These are phyloP conservation scores for Syrmaticus mikado DNA, from an alignment of 2,113 vertebrate genomes.

Conservation along the genomic window DNA sequence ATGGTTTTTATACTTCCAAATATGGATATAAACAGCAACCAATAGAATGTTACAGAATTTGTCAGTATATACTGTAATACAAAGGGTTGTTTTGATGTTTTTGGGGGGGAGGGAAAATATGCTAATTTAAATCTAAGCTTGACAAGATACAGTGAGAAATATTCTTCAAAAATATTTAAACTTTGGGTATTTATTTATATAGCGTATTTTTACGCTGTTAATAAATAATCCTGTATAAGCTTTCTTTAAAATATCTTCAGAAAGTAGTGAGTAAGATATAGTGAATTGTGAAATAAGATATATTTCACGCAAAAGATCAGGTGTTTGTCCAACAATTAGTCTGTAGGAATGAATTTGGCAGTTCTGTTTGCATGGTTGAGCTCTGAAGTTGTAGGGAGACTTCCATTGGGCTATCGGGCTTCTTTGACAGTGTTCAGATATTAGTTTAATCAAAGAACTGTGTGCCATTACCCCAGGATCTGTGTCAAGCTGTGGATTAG, in stretches of 20 bases:
- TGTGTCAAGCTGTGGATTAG: slow-evolving; percentile 80
- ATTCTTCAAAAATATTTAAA: background rate
- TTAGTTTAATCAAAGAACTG: slow-evolving; percentile 78
- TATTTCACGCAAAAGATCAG: background rate
- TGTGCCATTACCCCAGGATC: slow-evolving; percentile 74
- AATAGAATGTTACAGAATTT: background rate
- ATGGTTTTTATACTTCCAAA: background rate
- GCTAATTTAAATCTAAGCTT: background rate
- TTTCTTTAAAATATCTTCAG: background rate
- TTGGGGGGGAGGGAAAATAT: background rate
- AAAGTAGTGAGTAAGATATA: background rate
- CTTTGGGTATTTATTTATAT: background rate
- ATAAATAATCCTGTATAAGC: background rate
- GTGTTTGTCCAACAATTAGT: background rate
- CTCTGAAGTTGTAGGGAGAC: background rate
- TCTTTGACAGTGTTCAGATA: slow-evolving; percentile 56
- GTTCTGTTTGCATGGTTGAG: background rate
- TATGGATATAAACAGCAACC: background rate
- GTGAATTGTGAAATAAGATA: background rate
- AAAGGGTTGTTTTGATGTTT: background rate
- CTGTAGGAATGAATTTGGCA: background rate
- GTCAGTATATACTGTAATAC: background rate
- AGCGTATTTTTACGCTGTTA: background rate
- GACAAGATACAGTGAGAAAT: background rate
- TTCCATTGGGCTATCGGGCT: slow-evolving; percentile 43